Conservation (phyloP, 1,140 invertebrate species). For the Cecropterus lyciades region DNA sequence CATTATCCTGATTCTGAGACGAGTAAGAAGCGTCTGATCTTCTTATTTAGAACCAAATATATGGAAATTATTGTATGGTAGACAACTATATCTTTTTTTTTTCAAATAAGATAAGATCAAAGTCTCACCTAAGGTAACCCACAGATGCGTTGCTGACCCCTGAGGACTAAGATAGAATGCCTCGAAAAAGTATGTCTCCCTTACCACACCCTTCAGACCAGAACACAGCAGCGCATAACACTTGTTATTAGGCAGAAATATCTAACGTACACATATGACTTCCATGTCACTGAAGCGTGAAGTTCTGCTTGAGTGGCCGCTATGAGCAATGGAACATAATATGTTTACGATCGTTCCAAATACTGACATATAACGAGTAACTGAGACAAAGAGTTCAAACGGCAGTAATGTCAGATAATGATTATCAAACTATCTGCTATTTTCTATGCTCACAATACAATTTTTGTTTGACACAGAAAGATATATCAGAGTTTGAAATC, state of each 20-base stretch:
- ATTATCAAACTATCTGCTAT: not conserved
- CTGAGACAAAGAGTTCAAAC: not conserved
- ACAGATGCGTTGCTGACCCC: too few species aligned
- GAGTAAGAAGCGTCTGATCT: not conserved
- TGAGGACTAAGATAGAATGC: too few species aligned
- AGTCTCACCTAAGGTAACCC: too few species aligned
- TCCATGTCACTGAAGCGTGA: not conserved
- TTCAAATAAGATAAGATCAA: too few species aligned
- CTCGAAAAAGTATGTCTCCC: too few species aligned
- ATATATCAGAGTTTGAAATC: too few species aligned
- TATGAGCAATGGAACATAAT: conserved; percentile 60
- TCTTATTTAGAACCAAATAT: not conserved
- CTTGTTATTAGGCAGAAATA: too few species aligned
- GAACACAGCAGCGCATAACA: too few species aligned
- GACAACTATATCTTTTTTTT: not conserved
- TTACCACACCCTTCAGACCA: too few species aligned
- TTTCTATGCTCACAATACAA: too few species aligned
- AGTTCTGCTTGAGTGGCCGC: conserved; percentile 37
- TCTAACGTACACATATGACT: not conserved
- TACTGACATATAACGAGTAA: not conserved
- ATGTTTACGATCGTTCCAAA: conserved; percentile 46
- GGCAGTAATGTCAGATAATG: too few species aligned
- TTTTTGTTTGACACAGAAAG: too few species aligned
- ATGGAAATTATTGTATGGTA: not conserved
- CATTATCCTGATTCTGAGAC: not conserved